These are phyloP conservation scores for Cerastis leucographa DNA, from an alignment of 2,888 invertebrate genomes.

Conservation along the genomic window DNA sequence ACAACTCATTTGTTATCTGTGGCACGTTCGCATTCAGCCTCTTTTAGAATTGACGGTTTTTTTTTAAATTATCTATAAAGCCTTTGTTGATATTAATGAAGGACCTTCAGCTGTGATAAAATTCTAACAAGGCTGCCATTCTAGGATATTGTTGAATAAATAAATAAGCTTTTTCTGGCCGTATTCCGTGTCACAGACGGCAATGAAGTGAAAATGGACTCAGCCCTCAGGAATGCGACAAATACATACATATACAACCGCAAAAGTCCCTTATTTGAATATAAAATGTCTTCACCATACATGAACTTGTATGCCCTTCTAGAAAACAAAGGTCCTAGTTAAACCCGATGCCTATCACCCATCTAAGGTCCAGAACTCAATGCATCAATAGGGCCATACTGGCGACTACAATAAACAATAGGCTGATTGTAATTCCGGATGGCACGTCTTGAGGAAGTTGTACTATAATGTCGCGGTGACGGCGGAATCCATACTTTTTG, in stretches of 20 bases:
- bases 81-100: constrained; percentile 30
- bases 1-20: constrained; percentile 66
- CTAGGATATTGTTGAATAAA: constrained; percentile 26
- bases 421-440: constrained; percentile 84
- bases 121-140: constrained; percentile 6
- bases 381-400: constrained; percentile 61
- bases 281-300: constrained; percentile 24
- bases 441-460: constrained; percentile 81
- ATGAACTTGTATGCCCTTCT: constrained; percentile 39
- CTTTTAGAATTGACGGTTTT: constrained; percentile 39
- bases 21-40: constrained; percentile 63
- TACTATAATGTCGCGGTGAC: constrained; percentile 71
- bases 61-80: constrained; percentile 16
- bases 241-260: neutral
- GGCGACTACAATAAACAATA: constrained; percentile 71
- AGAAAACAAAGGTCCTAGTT: constrained; percentile 51
- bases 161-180: neutral
- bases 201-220: constrained; percentile 17
- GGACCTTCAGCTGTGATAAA: constrained; percentile 9
- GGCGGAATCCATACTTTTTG: constrained; percentile 59
- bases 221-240: constrained; percentile 44
- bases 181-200: constrained; percentile 16
- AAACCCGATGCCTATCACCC: constrained; percentile 49
- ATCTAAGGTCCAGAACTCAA: constrained; percentile 67
- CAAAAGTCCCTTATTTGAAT: constrained; percentile 39